phyloP scores from a whole-genome alignment of 2,888 invertebrate genomes.

The Pseudococcus jackbeardsleyi region DNA sequence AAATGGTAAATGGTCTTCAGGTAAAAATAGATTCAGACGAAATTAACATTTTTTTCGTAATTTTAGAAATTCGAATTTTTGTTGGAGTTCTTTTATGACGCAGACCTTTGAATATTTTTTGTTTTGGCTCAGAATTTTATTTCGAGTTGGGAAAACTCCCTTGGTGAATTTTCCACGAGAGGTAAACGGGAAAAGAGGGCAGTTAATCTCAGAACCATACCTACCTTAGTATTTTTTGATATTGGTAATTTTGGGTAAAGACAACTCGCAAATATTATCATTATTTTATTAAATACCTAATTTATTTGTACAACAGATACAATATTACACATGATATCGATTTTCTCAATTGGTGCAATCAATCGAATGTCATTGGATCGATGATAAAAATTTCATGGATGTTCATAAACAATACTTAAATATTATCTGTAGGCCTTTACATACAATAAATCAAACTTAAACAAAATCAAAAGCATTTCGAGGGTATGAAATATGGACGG shows the following conservation, averaged over 20 bases:
- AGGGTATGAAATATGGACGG: background rate
- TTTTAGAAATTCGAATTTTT: no score
- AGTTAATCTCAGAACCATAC: no score
- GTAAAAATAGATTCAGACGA: no score
- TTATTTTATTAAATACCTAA: background rate
- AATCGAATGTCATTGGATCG: background rate
- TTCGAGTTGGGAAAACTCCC: no score
- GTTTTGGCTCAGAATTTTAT: no score
- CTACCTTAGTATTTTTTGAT: no score
- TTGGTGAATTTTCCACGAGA: no score
- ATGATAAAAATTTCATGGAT: background rate
- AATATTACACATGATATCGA: background rate
- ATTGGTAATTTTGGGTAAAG: background rate
- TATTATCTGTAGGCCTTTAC: background rate
- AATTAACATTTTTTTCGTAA: no score
- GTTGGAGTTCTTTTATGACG: no score
- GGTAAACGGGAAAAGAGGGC: no score
- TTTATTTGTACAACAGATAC: background rate
- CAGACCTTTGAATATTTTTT: no score
- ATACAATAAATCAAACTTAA: background rate
- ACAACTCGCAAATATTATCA: background rate
- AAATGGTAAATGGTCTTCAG: no score
- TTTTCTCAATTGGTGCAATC: background rate
- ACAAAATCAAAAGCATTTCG: conserved; percentile 4
- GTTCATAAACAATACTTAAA: background rate